Evolutionary conservation across 2,888 invertebrate species (phyloP).

Genomic region (Epinotia bilunana): DNA sequence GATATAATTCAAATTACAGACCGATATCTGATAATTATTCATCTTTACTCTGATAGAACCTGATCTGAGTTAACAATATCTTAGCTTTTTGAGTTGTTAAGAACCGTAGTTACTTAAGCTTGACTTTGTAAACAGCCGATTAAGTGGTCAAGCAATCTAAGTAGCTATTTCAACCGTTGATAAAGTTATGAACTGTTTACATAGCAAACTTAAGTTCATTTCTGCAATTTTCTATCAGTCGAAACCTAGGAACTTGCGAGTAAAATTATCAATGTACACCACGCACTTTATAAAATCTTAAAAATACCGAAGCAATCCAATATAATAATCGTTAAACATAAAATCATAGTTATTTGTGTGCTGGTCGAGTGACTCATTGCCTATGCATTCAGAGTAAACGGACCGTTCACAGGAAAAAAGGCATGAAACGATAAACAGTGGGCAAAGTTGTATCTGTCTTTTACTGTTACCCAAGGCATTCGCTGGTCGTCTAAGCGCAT

Average conservation of each 20-base stretch:
- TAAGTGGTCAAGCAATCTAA: neutral
- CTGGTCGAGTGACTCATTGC: conserved; percentile 80
- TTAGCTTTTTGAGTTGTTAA: neutral
- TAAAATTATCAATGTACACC: neutral
- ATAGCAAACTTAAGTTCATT: too few species aligned
- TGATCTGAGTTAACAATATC: neutral
- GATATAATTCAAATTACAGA: neutral
- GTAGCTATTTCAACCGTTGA: neutral
- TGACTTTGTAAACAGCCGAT: neutral
- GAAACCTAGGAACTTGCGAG: neutral
- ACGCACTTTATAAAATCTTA: neutral
- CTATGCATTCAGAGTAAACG: conserved; percentile 78
- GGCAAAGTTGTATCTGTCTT: conserved; percentile 77
- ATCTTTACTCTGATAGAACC: neutral
- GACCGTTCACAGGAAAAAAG: conserved; percentile 78
- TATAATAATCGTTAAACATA: conserved; percentile 11
- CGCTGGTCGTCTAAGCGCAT: conserved; percentile 71
- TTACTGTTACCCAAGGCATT: conserved; percentile 78
- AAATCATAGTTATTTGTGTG: conserved; percentile 46
- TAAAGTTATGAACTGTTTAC: neutral
- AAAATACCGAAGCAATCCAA: neutral
- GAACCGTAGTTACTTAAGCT: neutral
- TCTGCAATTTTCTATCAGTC: too few species aligned
- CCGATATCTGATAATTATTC: neutral
- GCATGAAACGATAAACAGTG: conserved; percentile 66